Evolutionary conservation across 2,888 invertebrate species (phyloP).

Genomic region (Halictus ligatus): DNA sequence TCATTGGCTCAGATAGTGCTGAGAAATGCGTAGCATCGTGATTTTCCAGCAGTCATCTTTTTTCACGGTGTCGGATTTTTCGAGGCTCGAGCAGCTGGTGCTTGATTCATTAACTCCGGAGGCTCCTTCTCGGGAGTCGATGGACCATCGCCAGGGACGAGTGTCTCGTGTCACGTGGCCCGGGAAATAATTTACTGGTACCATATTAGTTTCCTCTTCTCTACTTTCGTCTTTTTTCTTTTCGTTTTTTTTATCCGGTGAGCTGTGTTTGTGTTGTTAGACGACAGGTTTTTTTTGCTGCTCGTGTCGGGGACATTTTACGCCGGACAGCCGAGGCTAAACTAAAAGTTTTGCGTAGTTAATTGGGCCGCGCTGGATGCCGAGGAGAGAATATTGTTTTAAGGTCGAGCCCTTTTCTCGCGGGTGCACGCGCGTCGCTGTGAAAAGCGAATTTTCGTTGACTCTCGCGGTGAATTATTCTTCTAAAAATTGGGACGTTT

Average conservation of each 20-base stretch:
- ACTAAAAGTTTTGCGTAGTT: slow-evolving; percentile 10
- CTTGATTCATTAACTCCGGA: slow-evolving; percentile 46
- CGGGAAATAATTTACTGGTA: slow-evolving; percentile 26
- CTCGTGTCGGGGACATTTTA: not conserved
- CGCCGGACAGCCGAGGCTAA: not conserved
- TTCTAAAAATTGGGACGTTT: not conserved
- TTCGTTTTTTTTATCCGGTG: not conserved
- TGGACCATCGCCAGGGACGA: slow-evolving; percentile 18
- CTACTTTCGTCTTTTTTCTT: too few relatives aligned
- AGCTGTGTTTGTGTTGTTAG: slow-evolving; percentile 10
- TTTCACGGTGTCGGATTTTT: slow-evolving; percentile 41
- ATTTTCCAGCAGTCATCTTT: not conserved
- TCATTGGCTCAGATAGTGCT: not conserved
- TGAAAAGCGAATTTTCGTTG: not conserved
- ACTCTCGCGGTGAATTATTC: not conserved
- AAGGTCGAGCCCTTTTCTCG: not conserved
- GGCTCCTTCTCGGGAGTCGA: not conserved
- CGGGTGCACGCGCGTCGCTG: not conserved
- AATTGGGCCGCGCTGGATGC: not conserved
- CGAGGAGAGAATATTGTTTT: not conserved
- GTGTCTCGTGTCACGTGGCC: slow-evolving; percentile 31
- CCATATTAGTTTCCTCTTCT: slow-evolving; percentile 7
- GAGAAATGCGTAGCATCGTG: slow-evolving; percentile 8
- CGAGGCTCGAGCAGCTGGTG: slow-evolving; percentile 28
- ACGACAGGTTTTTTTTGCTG: not conserved